Base-by-base conservation (phyloP, 2,113 vertebrate species). In the Leptodactylus fuscus region DNA sequence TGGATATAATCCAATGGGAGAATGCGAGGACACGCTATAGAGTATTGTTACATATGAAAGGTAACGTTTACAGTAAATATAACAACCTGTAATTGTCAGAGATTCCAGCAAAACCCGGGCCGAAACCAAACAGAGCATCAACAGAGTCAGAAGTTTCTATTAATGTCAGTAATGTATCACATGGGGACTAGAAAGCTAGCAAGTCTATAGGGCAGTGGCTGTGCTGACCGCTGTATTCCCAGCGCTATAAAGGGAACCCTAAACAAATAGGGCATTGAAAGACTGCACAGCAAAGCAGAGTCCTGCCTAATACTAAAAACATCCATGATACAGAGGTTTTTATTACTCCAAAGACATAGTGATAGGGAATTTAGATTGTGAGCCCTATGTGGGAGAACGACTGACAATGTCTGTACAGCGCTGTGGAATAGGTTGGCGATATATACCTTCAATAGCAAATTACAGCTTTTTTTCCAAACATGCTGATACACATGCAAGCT, bases 141-240 rank as follows among this genome's bases (percentile, higher is more conserved):
- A 76, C 44, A 76, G 24, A 32, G 15, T 29, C 3, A 4, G 9
- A 16, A 74, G 13, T 16, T 46, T 74, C 71, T 48, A 74, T 22
- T 46, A 32, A 16, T 51, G 44, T 49, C 16, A 49, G 27, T 75
- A 29, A 29, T 16, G 27, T 44, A 75, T 75, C 44, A 75, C 71
- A 44, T 73, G 70, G 18, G 16, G n/a, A 0, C 24, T 24, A 4
- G 16, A 38, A 27, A 20, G 4, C 41, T 13, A 79, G n/a, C 53
- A 13, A 5, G 77, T 79, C 51, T 16, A 44, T 41, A 38, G 53
- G 34, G 77, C 44, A 44, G 53, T 27, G 13, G n/a, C 11, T 16
- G 24, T 44, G 77, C 77, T 79, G 77, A 79, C 77, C n/a, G n/a
- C 36, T 15, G 77, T 60, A 60, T 79, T 51, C 32, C 24, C 32